Evolutionary conservation across 2,797 vertebrate species (phyloP).

Genomic region (Cossypha caffra): DNA sequence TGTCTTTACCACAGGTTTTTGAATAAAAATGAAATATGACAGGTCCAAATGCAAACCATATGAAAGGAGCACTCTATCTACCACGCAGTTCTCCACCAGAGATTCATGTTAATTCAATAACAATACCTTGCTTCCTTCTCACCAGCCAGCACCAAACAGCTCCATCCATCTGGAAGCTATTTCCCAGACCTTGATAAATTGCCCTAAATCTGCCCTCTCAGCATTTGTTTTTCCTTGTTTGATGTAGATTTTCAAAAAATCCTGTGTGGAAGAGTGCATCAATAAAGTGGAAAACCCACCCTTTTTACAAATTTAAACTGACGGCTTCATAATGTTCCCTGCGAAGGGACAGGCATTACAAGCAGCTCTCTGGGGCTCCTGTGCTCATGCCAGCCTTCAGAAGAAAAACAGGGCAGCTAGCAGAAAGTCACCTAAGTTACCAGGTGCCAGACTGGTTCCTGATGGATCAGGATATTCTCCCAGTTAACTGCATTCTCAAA

Average conservation of each 20-base stretch:
- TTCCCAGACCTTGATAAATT: slow-evolving; percentile 76
- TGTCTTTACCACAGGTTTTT: slow-evolving; percentile 56
- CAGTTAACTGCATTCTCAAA: neutral
- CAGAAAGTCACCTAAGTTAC: neutral
- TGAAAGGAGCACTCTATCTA: slow-evolving; percentile 63
- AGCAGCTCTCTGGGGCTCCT: neutral
- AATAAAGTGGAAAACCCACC: slow-evolving; percentile 32
- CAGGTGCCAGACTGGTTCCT: neutral
- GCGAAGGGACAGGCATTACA: neutral
- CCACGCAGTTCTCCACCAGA: slow-evolving; percentile 51
- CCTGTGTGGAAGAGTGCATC: slow-evolving; percentile 49
- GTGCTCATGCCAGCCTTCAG: neutral
- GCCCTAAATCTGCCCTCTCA: slow-evolving; percentile 73
- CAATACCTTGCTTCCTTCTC: slow-evolving; percentile 70
- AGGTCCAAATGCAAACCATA: slow-evolving; percentile 63
- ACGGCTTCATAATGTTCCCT: neutral
- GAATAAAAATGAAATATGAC: slow-evolving; percentile 68
- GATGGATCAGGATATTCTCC: neutral
- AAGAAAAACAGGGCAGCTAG: neutral
- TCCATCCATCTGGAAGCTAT: slow-evolving; percentile 77
- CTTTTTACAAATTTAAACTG: neutral
- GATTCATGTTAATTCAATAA: slow-evolving; percentile 72
- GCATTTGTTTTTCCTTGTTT: slow-evolving; percentile 77
- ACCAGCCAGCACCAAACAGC: slow-evolving; percentile 63
- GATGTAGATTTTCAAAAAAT: slow-evolving; percentile 71